Evolutionary conservation across 2,113 vertebrate species (phyloP), one percentile per base, ranked within the genome.

Genomic region (Rhipidura dahli): DNA sequence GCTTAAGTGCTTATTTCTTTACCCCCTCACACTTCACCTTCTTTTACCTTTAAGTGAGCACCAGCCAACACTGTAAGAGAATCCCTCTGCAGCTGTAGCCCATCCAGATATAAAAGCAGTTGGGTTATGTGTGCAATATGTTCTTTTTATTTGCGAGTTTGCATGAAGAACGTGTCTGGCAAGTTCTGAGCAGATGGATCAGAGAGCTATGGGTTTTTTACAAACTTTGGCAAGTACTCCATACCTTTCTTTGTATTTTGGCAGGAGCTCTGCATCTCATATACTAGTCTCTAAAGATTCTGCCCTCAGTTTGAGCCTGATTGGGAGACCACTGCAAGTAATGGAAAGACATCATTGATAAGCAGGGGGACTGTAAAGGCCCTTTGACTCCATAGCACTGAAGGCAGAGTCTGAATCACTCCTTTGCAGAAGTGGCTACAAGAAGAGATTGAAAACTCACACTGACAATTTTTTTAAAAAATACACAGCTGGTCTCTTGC

Each of bases 151-250:
- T 96, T 97, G 94, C 70, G 86, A 95, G 89, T 93, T 97, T 97
- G 92, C 95, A 93, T 97, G 96, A 96, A 93, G 94, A 97, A 97
- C 90, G 96, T 97, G 97, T 89, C 94, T 97, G 97, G 97, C 97
- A 96, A 91, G 92, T 96, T 97, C 87, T 68, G 79, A 96, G 92
- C 87, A 96, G 94, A 96, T 81, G 79, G 92, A 97, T 97, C 96
- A 91, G 86, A 96, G 87, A 16, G 61, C 93, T 94, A 49, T 87
- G 88, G 54, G 4, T 31, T 87, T 97, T 93, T 89, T 90, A 83
- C 24, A 30, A 83, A 93, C 76, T 90, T 92, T 96, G 96, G 95
- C 96, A 95, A 97, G 89, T 78, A 71, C 56, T 94, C 83, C 40
- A 68, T 94, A 97, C 97, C 96, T 97, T 97, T 96, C 96, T 97